Percentiles rank a stretch among this genome's conserved stretches.
Conservation (phyloP, 2,797 vertebrate genomes). For the Caiman crocodilus region DNA sequence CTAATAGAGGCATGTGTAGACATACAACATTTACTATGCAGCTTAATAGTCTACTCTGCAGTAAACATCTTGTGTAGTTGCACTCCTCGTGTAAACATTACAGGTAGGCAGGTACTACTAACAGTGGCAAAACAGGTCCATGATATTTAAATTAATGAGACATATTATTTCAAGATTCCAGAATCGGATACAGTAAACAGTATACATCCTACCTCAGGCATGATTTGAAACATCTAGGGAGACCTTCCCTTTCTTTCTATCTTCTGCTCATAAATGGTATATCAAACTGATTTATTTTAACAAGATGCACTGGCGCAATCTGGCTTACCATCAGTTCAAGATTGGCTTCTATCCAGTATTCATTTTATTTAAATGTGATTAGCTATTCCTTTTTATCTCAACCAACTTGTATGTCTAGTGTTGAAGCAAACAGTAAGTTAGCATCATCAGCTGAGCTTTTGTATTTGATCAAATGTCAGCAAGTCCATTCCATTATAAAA, state of each 20-base stretch:
- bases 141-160: not conserved
- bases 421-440: not conserved
- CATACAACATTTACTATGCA: no score
- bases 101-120: not conserved
- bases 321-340: not conserved
- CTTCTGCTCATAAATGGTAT: not conserved
- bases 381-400: slow-evolving; percentile 1
- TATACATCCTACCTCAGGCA: not conserved
- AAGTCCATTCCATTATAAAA: not conserved
- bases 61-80: not conserved
- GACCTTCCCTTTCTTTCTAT: not conserved
- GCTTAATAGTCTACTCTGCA: no score
- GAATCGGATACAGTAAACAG: not conserved
- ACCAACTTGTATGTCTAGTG: not conserved
- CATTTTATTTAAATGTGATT: slow-evolving; percentile 4
- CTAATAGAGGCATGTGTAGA: no score
- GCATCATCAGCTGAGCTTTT: not conserved
- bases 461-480: not conserved
- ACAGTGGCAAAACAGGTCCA: not conserved
- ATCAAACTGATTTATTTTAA: not conserved
- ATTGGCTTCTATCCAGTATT: not conserved
- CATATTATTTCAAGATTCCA: not conserved
- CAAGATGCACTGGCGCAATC: not conserved
- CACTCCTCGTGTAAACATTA: fast-evolving
- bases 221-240: not conserved